Base-by-base conservation (phyloP, 1,140 invertebrate species). In the Dendrolimus punctatus region DNA sequence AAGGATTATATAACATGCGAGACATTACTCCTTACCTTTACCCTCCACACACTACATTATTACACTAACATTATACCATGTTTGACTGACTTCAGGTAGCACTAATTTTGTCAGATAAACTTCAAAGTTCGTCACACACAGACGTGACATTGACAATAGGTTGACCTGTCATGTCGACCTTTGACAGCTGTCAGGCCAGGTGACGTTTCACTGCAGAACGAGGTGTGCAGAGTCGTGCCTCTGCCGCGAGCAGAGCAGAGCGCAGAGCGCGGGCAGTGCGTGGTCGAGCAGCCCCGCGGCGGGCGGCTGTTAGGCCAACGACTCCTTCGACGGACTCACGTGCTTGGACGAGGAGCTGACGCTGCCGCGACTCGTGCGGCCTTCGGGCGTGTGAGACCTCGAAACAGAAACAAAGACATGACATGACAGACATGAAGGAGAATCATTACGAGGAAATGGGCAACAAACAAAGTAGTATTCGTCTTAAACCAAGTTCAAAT, bases 341-440 rank as follows among this genome's bases (percentile, higher is more conserved):
- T 57, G 71, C 66, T 73, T 71, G 10, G 65, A 55, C 40, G 40
- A 47, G 6, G 70, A 67, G 6, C 62, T 53, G 8, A 37, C 49
- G 56, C 65, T 66, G 4, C 68, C 68, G n/a, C 81, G 76, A 47
- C 71, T 75, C 56, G 64, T 57, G 0, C 81, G 71, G 5, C 81
- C 81, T 49, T 80, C 81, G 4, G 81, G 68, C 40, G 70, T 76
- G 37, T 73, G 75, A 8, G 79, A 82, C 68, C 81, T 85, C 58
- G 5, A 4, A 54, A 43, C 6, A 6, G 2, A 51, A 2, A 2
- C 3, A 1, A 23, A 23, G 23, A 23, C 23, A 3, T 23, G 23
- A n/a, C n/a, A n/a, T n/a, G n/a, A n/a, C n/a, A n/a, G n/a, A n/a
- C 23, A 23, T 23, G 23, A 23, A 23, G 23, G 23, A 23, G 23